These are phyloP conservation scores for Microcebus lehilahytsara DNA, from an alignment of 2,113 vertebrate species.

Conservation along the genomic window DNA sequence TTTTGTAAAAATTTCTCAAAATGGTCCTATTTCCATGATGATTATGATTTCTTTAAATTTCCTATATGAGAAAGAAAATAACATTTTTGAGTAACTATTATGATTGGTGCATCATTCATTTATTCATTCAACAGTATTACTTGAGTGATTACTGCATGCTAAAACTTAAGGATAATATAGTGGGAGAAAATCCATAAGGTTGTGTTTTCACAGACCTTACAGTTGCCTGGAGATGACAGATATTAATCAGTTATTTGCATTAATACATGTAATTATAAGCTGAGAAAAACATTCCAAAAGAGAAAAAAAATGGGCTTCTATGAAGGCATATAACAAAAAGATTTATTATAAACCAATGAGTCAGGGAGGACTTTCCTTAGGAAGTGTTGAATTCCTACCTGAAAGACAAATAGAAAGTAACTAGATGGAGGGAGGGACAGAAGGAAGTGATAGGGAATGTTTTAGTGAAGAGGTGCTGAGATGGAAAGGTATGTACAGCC, in stretches of 20 bases:
- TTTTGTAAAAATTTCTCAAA: background rate
- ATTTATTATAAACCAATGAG: background rate
- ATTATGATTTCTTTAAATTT: background rate
- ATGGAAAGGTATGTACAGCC: background rate
- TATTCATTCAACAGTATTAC: background rate
- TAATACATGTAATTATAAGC: background rate
- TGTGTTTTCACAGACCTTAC: background rate
- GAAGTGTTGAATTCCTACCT: background rate
- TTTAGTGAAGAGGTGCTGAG: background rate
- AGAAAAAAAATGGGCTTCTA: background rate
- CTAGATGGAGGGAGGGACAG: background rate
- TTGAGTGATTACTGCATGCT: background rate
- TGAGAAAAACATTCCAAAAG: background rate
- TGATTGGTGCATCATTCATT: background rate
- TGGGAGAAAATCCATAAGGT: background rate
- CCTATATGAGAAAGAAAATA: background rate
- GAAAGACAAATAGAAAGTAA: background rate
- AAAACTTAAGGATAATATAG: background rate
- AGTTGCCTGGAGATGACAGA: background rate
- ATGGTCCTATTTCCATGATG: background rate
- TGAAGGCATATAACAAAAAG: background rate
- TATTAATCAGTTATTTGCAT: background rate
- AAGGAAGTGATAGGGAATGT: background rate
- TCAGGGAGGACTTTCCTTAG: background rate
- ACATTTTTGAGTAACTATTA: background rate